phyloP scores from a whole-genome alignment of 2,888 invertebrate species.

The Ctenicera cuprea region DNA sequence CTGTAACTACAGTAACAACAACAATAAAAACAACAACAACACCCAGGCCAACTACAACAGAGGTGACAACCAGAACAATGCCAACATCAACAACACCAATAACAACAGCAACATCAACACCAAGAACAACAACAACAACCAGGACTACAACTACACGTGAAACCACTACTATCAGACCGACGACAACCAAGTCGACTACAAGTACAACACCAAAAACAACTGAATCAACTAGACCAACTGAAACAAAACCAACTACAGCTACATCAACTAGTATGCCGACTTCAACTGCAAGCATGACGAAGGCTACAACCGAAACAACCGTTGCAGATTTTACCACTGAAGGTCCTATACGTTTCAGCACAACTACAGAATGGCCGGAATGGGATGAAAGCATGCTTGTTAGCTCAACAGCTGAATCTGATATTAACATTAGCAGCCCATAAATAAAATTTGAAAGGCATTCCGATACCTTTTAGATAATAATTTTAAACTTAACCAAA shows the following conservation, averaged over 20 bases:
- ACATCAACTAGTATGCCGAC: background rate
- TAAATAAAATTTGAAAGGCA: too few relatives aligned
- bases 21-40: background rate
- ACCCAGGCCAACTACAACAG: background rate
- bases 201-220: background rate
- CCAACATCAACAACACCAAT: background rate
- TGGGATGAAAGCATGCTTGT: too few relatives aligned
- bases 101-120: background rate
- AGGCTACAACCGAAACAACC: background rate
- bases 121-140: background rate
- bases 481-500: too few relatives aligned
- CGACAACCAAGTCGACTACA: background rate
- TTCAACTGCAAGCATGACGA: background rate
- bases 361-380: too few relatives aligned
- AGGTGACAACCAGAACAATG: background rate
- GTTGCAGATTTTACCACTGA: too few relatives aligned
- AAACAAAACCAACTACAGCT: background rate
- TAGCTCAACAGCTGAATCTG: too few relatives aligned
- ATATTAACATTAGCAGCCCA: too few relatives aligned
- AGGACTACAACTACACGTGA: background rate
- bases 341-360: too few relatives aligned
- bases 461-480: too few relatives aligned
- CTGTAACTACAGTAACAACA: background rate
- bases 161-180: background rate
- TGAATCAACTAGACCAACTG: background rate